Evolutionary conservation across 2,888 invertebrate species (phyloP), one percentile per base, ranked within the genome.

Genomic region (Flexamia atlantica): DNA sequence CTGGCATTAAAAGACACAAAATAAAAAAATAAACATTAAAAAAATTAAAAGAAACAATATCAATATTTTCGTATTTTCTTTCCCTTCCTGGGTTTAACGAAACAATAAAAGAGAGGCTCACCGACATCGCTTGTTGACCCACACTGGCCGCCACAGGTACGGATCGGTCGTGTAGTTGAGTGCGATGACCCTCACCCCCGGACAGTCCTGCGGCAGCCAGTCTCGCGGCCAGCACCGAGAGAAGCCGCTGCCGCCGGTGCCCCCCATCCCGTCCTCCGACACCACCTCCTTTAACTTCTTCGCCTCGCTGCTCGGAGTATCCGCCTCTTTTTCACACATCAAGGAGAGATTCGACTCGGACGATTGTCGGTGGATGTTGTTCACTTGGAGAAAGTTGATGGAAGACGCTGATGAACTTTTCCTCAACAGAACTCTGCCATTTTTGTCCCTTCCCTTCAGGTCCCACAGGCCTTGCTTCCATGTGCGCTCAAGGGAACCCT

Each of bases 81-180:
- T n/a, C n/a, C n/a, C n/a, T n/a, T n/a, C n/a, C n/a, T n/a, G n/a
- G n/a, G n/a, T n/a, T n/a, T n/a, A n/a, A n/a, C n/a, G n/a, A n/a
- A n/a, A n/a, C n/a, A n/a, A n/a, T n/a, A n/a, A n/a, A n/a, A n/a
- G n/a, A n/a, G n/a, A n/a, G 12, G 23, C 53, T 60, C 89, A 94
- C 92, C 95, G 92, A 86, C 92, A 92, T 86, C 92, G 92, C 86
- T 93, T 93, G 87, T 93, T 93, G 25, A 94, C 91, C 95, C 96
- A 97, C 32, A 95, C 89, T 0, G 95, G 95, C 82, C 95, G 91
- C 95, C 96, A 96, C 28, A 95, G 90, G 88, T 94, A 93, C 0
- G 94, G 94, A 87, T 95, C 95, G 0, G 97, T 96, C 0, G 96
- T 95, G 88, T 97, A 97, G 88, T 96, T 96, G 0, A 97, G 90